Conservation (phyloP, 2,113 vertebrate genomes). For the Bos taurus region ARS-UCD2.0 NC_037357.1:44067001-44067500, state of each 20-base stretch:
- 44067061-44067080: background rate
- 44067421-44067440: background rate
- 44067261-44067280: no score
- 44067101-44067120: background rate
- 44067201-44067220: no score
- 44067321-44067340: no score
- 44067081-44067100: background rate
- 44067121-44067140: background rate
- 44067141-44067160: no score
- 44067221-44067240: no score
- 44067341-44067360: background rate
- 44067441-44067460: background rate
- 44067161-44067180: no score
- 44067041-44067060: background rate
- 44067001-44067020: background rate
- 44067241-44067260: no score
- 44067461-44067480: background rate
- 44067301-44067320: no score
- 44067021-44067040: background rate
- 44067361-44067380: background rate
- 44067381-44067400: background rate
- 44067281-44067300: no score
- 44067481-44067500: background rate
- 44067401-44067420: background rate
- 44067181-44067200: no score